Percentiles rank a stretch among this genome's conserved stretches.
These are phyloP conservation scores for Vanacampus margaritifer DNA, from an alignment of 2,113 vertebrate species.

Conservation along the genomic window DNA sequence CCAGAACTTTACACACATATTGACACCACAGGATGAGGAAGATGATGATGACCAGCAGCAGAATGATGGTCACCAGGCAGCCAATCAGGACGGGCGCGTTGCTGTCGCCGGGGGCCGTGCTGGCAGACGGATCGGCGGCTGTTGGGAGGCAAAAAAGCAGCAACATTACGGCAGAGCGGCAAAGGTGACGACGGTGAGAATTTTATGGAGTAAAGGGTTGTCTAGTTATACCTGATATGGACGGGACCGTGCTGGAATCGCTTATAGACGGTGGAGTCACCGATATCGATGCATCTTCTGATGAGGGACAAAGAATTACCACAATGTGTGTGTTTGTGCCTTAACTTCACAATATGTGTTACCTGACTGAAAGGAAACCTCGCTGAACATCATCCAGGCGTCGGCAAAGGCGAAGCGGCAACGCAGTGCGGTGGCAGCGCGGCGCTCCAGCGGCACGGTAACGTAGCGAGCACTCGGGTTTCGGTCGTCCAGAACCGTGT, in stretches of 20 bases:
- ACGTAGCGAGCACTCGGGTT: slow-evolving; percentile 88
- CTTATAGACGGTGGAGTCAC: slow-evolving; percentile 47
- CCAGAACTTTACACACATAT: slow-evolving; percentile 84
- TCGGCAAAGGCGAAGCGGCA: slow-evolving; percentile 86
- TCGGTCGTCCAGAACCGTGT: slow-evolving; percentile 83
- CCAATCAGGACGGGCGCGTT: slow-evolving; percentile 83
- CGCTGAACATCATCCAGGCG: slow-evolving; percentile 90
- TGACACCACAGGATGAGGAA: slow-evolving; percentile 89
- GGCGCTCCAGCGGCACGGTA: slow-evolving; percentile 78
- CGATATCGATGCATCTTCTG: slow-evolving; percentile 70
- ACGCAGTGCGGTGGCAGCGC: slow-evolving; percentile 74
- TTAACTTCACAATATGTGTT: not conserved
- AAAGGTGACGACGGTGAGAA: not conserved
- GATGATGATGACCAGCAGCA: slow-evolving; percentile 84
- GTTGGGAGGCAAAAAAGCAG: not conserved
- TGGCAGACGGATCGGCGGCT: slow-evolving; percentile 63
- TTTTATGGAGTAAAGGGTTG: not conserved
- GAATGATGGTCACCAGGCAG: slow-evolving; percentile 89
- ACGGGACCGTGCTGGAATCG: slow-evolving; percentile 12
- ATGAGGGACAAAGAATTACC: not conserved
- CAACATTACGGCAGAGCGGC: not conserved
- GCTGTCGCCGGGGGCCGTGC: slow-evolving; percentile 63
- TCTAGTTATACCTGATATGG: slow-evolving; percentile 39
- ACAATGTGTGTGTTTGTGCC: not conserved
- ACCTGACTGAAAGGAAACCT: slow-evolving; percentile 89